Base-by-base conservation (phyloP, 1,140 invertebrate genomes). In the Macrobrachium nipponense region DNA sequence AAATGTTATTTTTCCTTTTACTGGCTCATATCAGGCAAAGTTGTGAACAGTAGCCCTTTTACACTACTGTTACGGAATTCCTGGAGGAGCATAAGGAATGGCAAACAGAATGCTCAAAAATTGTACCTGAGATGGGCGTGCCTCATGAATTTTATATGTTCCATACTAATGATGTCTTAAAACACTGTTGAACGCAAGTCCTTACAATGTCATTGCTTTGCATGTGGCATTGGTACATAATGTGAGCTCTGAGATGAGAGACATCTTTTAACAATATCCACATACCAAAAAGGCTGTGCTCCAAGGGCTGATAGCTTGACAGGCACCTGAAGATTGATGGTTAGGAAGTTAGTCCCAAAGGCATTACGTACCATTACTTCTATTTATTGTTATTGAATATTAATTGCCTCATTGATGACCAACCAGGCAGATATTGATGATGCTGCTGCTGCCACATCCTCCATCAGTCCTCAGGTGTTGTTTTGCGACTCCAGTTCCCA, bases 71-170 rank as follows among this genome's bases (percentile, higher is more conserved):
- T 86, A 73, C 43, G 77, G 68, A 80, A 70, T 51, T 73, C 36
- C 59, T 60, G 70, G 66, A 86, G 77, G 59, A 80, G 62, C 43
- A 64, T 44, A 51, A 66, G 51, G 82, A 59, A 85, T 36, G 82
- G 27, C 70, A 62, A 80, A 82, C 59, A 51, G 58, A 86, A 79
- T 86, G 84, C 84, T 86, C 84, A 86, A 86, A 86, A 86, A 80
- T 86, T 86, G 84, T 86, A 86, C 84, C 84, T 86, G 84, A 86
- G 80, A 80, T 86, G 84, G 84, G 84, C 84, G 68, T 86, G 84
- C 84, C 84, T 86, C 80, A 86, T 77, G 84, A 86, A 80, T 62
- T 79, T 43, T 51, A 51, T 51, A 51, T 43, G 84, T 86, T 86
- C 84, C 84, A 86, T 73, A 84, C 70, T 60, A 80, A 43, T 73